A percentile compares a stretch with the other conserved stretches of the same genome.
Conservation (phyloP, 2,888 invertebrate species). For the Spialia ferax region DNA sequence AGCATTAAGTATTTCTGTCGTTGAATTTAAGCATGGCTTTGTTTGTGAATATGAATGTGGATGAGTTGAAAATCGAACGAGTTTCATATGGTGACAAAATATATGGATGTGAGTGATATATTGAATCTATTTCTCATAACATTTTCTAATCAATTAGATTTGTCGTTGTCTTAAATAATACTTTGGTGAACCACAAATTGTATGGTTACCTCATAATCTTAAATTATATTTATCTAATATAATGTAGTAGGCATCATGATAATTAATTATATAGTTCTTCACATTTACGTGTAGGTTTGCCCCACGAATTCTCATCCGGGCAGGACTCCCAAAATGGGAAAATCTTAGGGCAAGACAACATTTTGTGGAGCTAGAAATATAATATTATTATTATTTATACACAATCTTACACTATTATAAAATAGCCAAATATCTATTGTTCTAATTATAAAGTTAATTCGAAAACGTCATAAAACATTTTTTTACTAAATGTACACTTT, state of each 20-base stretch:
- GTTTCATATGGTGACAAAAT: conserved; percentile 17
- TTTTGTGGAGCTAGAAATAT: neutral
- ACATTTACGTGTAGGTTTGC: too few relatives aligned
- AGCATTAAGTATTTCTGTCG: neutral
- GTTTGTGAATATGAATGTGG: neutral
- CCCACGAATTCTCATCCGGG: neutral
- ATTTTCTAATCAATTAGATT: conserved; percentile 33
- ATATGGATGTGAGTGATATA: conserved; percentile 17
- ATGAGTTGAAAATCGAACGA: conserved; percentile 8
- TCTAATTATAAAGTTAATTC: conserved; percentile 18
- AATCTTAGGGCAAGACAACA: neutral
- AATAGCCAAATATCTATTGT: conserved; percentile 1
- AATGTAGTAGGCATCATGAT: conserved; percentile 33
- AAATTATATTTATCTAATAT: neutral
- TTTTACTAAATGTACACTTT: conserved; percentile 25
- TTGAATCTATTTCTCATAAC: conserved; percentile 30
- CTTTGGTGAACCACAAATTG: conserved; percentile 21
- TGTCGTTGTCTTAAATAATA: conserved; percentile 30
- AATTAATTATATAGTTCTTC: conserved; percentile 17
- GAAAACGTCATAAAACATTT: conserved; percentile 7
- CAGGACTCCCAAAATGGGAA: neutral
- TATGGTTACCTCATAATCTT: conserved; percentile 22
- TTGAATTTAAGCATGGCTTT: neutral
- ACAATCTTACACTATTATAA: neutral
- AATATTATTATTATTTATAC: neutral